Conservation (phyloP, 2,888 invertebrate genomes). For the Drosophila kuntzei region DNA sequence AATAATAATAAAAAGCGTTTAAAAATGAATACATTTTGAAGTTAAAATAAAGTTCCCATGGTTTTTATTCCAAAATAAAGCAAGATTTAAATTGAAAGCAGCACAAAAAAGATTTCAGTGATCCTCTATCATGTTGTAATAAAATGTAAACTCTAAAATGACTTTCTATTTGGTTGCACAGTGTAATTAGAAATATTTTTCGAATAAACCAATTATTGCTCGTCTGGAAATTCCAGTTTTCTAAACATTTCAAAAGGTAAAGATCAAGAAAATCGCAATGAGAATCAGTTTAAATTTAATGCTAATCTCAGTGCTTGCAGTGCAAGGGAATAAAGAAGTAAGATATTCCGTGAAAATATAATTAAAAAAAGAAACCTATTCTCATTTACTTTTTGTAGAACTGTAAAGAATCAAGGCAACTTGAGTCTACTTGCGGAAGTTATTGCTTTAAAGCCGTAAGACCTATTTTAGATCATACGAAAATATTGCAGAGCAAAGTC, state of each 20-base stretch:
- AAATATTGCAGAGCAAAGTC: neutral
- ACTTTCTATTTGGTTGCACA: neutral
- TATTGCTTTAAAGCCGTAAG: slow-evolving; percentile 3
- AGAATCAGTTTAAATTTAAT: neutral
- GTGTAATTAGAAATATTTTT: neutral
- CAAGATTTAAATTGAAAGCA: too few relatives aligned
- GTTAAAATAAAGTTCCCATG: too few relatives aligned
- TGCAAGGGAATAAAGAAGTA: neutral
- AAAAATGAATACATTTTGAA: too few relatives aligned
- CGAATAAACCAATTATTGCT: fast-evolving
- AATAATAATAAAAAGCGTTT: too few relatives aligned
- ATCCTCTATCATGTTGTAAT: too few relatives aligned
- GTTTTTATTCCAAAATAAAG: too few relatives aligned
- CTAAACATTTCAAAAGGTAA: neutral
- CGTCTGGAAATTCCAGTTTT: neutral
- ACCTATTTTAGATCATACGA: slow-evolving; percentile 7
- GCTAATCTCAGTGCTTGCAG: neutral
- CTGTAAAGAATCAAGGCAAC: neutral
- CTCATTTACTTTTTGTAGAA: neutral
- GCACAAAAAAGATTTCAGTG: too few relatives aligned
- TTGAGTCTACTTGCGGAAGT: slow-evolving; percentile 4
- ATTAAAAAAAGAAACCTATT: neutral
- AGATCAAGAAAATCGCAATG: neutral
- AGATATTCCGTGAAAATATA: neutral
- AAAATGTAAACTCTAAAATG: too few relatives aligned